These are phyloP conservation scores for Diloba caeruleocephala DNA, from an alignment of 2,888 invertebrate species.

Conservation along the genomic window DNA sequence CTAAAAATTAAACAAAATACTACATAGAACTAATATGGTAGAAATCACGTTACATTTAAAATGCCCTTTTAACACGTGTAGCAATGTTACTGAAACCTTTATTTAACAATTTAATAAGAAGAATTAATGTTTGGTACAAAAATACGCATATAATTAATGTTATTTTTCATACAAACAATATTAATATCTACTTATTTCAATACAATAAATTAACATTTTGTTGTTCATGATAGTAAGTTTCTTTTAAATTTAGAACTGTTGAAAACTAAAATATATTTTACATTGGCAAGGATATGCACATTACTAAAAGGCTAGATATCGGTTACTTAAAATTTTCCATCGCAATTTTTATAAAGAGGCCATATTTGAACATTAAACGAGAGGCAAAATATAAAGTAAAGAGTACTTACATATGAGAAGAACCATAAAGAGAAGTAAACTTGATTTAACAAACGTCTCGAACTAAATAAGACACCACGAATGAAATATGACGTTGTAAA, in stretches of 20 bases:
- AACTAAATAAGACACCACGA: constrained; percentile 21
- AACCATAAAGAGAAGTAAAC: constrained; percentile 31
- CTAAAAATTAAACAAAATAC: constrained; percentile 52
- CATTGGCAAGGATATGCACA: constrained; percentile 39
- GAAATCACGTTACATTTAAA: constrained; percentile 47
- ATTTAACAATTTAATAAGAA: constrained; percentile 51
- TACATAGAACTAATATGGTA: constrained; percentile 47
- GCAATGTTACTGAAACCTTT: constrained; percentile 41
- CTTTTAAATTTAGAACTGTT: constrained; percentile 16
- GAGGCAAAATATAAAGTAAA: constrained; percentile 13
- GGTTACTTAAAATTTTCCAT: constrained; percentile 8
- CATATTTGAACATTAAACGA: constrained; percentile 20
- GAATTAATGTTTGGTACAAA: constrained; percentile 74
- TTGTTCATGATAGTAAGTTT: constrained; percentile 25
- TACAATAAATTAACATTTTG: constrained; percentile 59
- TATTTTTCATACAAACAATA: constrained; percentile 68
- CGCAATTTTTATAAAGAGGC: constrained; percentile 3
- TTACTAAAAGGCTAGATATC: constrained; percentile 14
- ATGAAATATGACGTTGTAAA: constrained; percentile 29
- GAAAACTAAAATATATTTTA: constrained; percentile 20
- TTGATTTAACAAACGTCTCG: constrained; percentile 17
- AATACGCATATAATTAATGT: constrained; percentile 70
- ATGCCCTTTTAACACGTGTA: constrained; percentile 57
- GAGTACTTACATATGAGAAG: constrained; percentile 5
- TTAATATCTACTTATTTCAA: constrained; percentile 58